Percentiles rank a stretch among this genome's conserved stretches.
phyloP scores from a whole-genome alignment of 2,797 vertebrate genomes.

The Cirrhinus molitorella region DNA sequence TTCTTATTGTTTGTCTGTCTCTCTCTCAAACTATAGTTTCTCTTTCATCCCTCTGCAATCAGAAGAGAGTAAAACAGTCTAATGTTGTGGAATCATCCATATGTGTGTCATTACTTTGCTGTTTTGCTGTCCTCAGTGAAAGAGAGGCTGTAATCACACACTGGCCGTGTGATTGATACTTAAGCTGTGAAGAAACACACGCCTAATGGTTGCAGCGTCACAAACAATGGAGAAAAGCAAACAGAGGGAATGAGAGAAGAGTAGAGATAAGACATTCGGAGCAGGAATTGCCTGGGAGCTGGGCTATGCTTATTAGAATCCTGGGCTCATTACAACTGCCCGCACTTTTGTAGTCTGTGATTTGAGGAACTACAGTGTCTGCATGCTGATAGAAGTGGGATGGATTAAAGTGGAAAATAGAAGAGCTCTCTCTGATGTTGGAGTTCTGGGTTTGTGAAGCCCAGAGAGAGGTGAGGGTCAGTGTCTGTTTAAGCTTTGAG shows the following conservation, averaged over 20 bases:
- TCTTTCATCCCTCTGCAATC: conserved; percentile 49
- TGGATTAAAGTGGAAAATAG: conserved; percentile 16
- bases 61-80: conserved; percentile 34
- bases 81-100: conserved; percentile 34
- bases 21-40: neutral
- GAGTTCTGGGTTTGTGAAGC: conserved; percentile 28
- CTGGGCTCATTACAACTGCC: conserved; percentile 73
- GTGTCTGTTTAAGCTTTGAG: conserved; percentile 15
- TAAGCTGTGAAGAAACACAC: conserved; percentile 61
- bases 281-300: conserved; percentile 54
- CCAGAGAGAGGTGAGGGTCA: conserved; percentile 20
- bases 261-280: conserved; percentile 58
- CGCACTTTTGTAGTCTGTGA: conserved; percentile 52
- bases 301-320: conserved; percentile 73
- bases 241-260: conserved; percentile 22
- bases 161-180: conserved; percentile 64
- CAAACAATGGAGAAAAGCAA: conserved; percentile 59
- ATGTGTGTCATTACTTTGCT: conserved; percentile 40
- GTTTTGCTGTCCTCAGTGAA: conserved; percentile 14
- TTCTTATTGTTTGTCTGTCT: neutral
- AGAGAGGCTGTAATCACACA: conserved; percentile 52
- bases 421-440: conserved; percentile 32
- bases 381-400: conserved; percentile 53
- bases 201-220: conserved; percentile 62
- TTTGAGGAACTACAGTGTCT: conserved; percentile 37